A percentile compares a stretch with the other conserved stretches of the same genome.
These are phyloP conservation scores for Vanessa tameamea DNA, from an alignment of 1,140 invertebrate species.

Conservation along the genomic window DNA sequence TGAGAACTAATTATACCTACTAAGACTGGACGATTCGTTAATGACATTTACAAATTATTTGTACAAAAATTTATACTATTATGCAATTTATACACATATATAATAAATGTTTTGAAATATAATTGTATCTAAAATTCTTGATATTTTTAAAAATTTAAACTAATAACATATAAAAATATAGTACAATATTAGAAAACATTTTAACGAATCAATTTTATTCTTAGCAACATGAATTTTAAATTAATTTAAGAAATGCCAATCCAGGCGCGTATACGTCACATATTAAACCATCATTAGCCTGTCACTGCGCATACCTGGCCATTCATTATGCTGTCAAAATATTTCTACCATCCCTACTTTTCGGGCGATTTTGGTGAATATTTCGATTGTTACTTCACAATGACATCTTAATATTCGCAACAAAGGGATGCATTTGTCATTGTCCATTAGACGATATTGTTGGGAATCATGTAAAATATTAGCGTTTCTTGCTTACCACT, in stretches of 20 bases:
- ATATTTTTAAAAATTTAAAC: no score
- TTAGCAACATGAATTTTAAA: neutral
- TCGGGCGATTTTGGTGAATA: constrained; percentile 67
- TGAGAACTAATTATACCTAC: no score
- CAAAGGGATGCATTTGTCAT: constrained; percentile 77
- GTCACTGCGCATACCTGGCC: constrained; percentile 61
- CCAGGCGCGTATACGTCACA: constrained; percentile 17
- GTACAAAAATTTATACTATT: no score
- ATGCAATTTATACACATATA: no score
- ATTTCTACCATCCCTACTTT: constrained; percentile 67
- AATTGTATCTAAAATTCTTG: no score
- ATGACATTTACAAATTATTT: no score
- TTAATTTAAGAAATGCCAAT: constrained; percentile 23
- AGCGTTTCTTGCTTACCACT: constrained; percentile 25
- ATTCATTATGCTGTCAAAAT: constrained; percentile 79
- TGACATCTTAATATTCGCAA: constrained; percentile 74
- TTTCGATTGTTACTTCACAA: constrained; percentile 66
- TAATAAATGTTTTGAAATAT: no score
- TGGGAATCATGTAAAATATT: constrained; percentile 64
- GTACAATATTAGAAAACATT: no score
- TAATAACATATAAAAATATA: no score
- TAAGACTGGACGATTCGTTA: no score
- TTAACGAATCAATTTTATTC: no score
- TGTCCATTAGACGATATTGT: constrained; percentile 77
- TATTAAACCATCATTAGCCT: constrained; percentile 70